Evolutionary conservation across 2,888 invertebrate species (phyloP), one percentile per base, ranked within the genome.

Genomic region (Hirtodrosophila duncani): DNA sequence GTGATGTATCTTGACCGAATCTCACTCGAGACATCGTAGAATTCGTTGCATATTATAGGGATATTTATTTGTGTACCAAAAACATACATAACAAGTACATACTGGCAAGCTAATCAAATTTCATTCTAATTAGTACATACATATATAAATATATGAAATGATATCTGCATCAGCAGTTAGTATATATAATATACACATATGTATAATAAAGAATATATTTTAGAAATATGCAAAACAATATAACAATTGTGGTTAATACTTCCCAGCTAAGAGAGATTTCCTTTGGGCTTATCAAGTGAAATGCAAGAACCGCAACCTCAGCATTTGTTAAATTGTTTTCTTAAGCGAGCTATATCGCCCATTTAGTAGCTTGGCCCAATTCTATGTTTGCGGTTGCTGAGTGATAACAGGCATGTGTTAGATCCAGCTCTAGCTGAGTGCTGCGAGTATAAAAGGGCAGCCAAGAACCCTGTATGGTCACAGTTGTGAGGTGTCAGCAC

Each of bases 161-260:
- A n/a, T n/a, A n/a, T n/a, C 7, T 20, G 20, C 3, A 3, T 3
- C 20, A 20, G 20, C 20, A 20, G 3, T 7, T 20, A 20, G n/a
- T 39, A 51, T 20, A 39, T 39, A 26, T 16, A 20, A 37, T 20
- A 20, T 20, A 50, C 37, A 50, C 36, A 38, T 39, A 59, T 61
- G 48, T 36, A 37, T 27, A 67, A 63, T 67, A 60, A 75, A 58
- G 43, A 80, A 56, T 74, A 79, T 78, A 74, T 70, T 81, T 78
- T 74, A 81, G 70, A 81, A 66, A 60, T 51, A 69, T 80, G 57
- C 55, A 53, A 55, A 51, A 55, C 37, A 21, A 26, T 34, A 18
- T 44, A 46, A 31, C 13, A 37, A 2, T 11, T 81, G 72, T 44
- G 72, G 72, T 78, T n/a, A n/a, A n/a, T n/a, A n/a, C n/a, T 81